Conservation (phyloP, 2,888 invertebrate species). For the Agonum fuliginosum region DNA sequence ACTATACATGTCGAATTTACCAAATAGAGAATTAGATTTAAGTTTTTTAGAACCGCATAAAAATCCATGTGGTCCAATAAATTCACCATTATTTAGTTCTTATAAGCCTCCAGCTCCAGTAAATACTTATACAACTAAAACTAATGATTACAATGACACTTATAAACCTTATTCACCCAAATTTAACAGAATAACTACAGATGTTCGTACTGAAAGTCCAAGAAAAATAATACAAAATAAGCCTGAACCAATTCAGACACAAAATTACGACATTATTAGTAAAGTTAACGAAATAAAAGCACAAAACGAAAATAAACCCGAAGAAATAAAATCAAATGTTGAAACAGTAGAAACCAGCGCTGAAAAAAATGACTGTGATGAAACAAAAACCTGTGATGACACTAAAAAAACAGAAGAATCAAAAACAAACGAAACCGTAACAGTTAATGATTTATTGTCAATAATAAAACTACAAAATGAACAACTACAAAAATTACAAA, state of each 20-base stretch:
- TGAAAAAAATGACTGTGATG: conserved; percentile 70
- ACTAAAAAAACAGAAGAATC: background rate
- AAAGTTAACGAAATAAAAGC: background rate
- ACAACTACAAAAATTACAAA: conserved; percentile 79
- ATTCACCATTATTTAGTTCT: background rate
- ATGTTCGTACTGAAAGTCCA: background rate
- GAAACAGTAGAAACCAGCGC: conserved; percentile 70
- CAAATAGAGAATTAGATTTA: conserved; percentile 70
- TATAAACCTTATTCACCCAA: conserved; percentile 21
- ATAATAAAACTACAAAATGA: conserved; percentile 82
- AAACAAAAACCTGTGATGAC: conserved; percentile 68
- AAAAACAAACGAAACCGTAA: conserved; percentile 73
- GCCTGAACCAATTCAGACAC: background rate
- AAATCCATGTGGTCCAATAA: conserved; percentile 44
- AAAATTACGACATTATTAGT: conserved; percentile 12
- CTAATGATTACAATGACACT: conserved; percentile 6
- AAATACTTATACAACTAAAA: background rate
- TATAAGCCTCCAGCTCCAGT: background rate
- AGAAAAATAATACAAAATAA: background rate
- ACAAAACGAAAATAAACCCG: conserved; percentile 33
- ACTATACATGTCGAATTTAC: conserved; percentile 71
- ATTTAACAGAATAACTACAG: background rate
- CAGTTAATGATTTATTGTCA: conserved; percentile 77
- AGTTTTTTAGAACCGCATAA: conserved; percentile 69
- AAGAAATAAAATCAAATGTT: conserved; percentile 64